These are phyloP conservation scores for Blera fallax DNA, from an alignment of 2,888 invertebrate species.

Conservation along the genomic window DNA sequence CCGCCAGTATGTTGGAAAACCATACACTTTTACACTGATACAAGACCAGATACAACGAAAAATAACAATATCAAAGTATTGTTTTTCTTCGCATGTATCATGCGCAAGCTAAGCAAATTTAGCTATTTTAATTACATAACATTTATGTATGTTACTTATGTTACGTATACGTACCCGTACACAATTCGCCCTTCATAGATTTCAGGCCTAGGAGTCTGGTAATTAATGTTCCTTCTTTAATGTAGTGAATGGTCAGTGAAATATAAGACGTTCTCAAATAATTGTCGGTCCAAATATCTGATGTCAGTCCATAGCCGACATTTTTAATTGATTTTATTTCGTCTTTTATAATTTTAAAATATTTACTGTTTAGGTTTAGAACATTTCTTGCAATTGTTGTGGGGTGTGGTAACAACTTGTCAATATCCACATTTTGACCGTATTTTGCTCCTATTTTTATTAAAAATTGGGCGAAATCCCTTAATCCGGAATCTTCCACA, in stretches of 20 bases:
- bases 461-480: constrained; percentile 49
- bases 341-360: constrained; percentile 50
- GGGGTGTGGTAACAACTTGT: constrained; percentile 60
- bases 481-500: constrained; percentile 52
- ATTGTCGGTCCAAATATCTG: constrained; percentile 59
- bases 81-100: too few relatives aligned
- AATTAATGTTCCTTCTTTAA: constrained; percentile 12
- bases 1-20: too few relatives aligned
- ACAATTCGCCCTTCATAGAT: background rate
- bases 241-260: constrained; percentile 50
- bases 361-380: constrained; percentile 26
- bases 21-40: too few relatives aligned
- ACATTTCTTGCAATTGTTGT: constrained; percentile 50
- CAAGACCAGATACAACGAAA: background rate
- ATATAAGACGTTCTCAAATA: constrained; percentile 57
- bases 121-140: too few relatives aligned
- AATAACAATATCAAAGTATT: too few relatives aligned
- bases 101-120: too few relatives aligned
- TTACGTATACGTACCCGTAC: background rate
- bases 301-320: constrained; percentile 57
- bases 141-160: background rate
- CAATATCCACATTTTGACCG: constrained; percentile 62
- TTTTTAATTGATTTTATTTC: constrained; percentile 48
- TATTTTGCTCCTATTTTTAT: constrained; percentile 50
- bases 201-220: background rate